Evolutionary conservation across 2,797 vertebrate species (phyloP).

Genomic region (Glyptemys insculpta): DNA sequence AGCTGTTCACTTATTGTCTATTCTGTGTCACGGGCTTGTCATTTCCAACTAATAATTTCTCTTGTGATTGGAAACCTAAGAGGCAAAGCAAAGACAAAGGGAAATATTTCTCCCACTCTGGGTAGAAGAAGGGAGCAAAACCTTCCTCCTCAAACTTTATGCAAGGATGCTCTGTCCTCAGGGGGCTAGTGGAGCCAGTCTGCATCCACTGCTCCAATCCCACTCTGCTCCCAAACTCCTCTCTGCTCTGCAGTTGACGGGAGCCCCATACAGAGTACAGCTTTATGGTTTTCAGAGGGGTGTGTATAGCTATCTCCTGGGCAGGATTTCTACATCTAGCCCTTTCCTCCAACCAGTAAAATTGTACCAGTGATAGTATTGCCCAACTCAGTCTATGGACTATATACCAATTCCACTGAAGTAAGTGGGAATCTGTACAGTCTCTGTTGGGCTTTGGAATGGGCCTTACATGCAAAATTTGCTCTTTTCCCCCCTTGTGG

Average conservation of each 20-base stretch:
- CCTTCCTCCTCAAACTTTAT: not conserved
- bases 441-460: not conserved
- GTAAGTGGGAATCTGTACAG: not conserved
- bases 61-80: not conserved
- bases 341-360: not conserved
- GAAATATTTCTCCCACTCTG: not conserved
- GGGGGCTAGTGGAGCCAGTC: not conserved
- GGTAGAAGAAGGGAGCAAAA: fast-evolving
- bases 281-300: not conserved
- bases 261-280: not conserved
- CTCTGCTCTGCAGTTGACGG: not conserved
- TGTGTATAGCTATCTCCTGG: not conserved
- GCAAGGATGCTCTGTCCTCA: not conserved
- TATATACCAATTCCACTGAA: not conserved
- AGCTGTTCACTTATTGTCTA: not conserved
- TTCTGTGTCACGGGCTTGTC: fast-evolving
- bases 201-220: not conserved
- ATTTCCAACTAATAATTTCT: not conserved
- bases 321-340: not conserved
- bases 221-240: not conserved
- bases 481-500: not conserved
- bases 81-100: not conserved
- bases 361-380: not conserved
- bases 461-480: not conserved
- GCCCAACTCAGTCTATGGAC: not conserved